Evolutionary conservation across 2,113 vertebrate species (phyloP), one percentile per base, ranked within the genome.

Genomic region (Thermophis baileyi): DNA sequence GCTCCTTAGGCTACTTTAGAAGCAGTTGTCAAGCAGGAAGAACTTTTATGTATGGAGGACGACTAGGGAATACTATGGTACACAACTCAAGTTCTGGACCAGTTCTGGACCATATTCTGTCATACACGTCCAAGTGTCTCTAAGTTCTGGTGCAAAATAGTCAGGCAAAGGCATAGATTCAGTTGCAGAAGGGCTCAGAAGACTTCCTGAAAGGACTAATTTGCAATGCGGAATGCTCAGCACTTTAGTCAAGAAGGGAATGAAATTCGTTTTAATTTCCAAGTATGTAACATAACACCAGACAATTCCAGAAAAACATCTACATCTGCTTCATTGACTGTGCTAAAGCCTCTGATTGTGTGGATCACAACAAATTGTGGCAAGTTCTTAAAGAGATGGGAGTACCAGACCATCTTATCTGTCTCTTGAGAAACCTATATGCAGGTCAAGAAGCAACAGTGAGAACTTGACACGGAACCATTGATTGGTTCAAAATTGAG

Each of bases 71-170:
- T 55, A 87, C 87, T 11, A 0, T 0, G 0, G 50, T 1, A 10
- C 95, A 97, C 93, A 93, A 88, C 53, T 30, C 2, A 44, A 1
- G 2, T 49, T 49, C n/a, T n/a, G n/a, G n/a, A n/a, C n/a, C n/a
- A 40, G 35, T 81, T 40, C 35, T 81, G n/a, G 74, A 81, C 7
- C 35, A 9, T 44, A 22, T 24, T 46, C 16, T 88, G n/a, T 92
- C 18, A n/a, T 92, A 90, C 12, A 85, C 51, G 57, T 40, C 74
- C 88, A 87, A 81, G 93, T 81, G 87, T 49, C n/a, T 9, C 90
- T 94, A 53, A 46, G 22, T 55, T 89, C 47, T 57, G 7, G 35
- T 47, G 74, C 93, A 90, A 86, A 86, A 69, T 47, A 86, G 40
- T 16, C 53, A 5, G 85, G 44, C 53, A 86, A 87, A 22, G 30